Evolutionary conservation across 2,797 vertebrate species (phyloP), one percentile per base, ranked within the genome.

Genomic region (Strix occidentalis): DNA sequence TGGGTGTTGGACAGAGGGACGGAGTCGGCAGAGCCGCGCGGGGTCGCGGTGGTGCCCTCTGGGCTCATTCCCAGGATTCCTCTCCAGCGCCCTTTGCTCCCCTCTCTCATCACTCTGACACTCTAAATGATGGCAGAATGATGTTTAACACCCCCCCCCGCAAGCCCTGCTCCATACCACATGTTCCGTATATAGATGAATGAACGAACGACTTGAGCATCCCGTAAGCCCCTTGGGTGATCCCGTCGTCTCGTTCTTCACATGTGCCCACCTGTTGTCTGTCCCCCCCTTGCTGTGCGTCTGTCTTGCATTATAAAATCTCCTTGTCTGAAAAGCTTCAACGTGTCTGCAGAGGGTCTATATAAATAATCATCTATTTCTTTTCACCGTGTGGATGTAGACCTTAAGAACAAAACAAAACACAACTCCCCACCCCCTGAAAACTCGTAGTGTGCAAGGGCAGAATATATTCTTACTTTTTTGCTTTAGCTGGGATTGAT

Each of bases 11-110:
- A n/a, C 13, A 12, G 31, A 13, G 74, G 56, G 71, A 21, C 18
- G 71, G 66, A 57, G 24, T 26, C 13, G 3, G 33, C 15, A 2
- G 17, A 10, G 58, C 56, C 1, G 1, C 0, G 7, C 1, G 1
- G n/a, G 70, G 81, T 86, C 82, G 33, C 1, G 3, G 29, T 2
- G 29, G 2, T 65, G 64, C 43, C 51, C 33, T 57, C n/a, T 1
- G 4, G 5, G 10, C 41, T 82, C 63, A 4, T 92, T 65, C 81
- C 79, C 87, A 37, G 68, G 48, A 28, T 64, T 64, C 56, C n/a
- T 64, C 84, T 20, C 50, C 71, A 16, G 64, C 10, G 8, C 28
- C 85, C 66, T 74, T 23, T 92, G 13, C 48, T 60, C 37, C 64
- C 43, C 54, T 60, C 77, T 71, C 50, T 85, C 56, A 24, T n/a